These are phyloP conservation scores for Tetragnatha versicolor DNA, from an alignment of 1,140 invertebrate species.

Conservation along the genomic window DNA sequence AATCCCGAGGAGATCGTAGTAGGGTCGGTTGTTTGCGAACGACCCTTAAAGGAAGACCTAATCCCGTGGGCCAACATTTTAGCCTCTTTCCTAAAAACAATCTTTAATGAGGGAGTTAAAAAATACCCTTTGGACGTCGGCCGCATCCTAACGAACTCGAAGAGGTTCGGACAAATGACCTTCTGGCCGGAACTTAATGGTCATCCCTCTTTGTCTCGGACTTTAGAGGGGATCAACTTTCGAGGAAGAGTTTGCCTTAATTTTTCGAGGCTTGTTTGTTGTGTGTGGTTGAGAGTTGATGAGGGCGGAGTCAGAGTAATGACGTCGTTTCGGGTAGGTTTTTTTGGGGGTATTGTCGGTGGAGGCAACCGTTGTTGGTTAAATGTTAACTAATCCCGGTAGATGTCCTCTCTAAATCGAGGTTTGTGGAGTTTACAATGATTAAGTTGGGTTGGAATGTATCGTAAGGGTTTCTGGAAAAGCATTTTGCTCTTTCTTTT, in stretches of 20 bases:
- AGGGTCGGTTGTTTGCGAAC: constrained; percentile 7
- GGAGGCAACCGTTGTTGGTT: too few species aligned
- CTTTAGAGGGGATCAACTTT: constrained; percentile 22
- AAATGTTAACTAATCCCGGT: too few species aligned
- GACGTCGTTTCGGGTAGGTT: too few species aligned
- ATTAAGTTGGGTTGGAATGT: too few species aligned
- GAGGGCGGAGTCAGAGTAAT: too few species aligned
- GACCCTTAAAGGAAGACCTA: constrained; percentile 4
- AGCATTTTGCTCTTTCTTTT: too few species aligned
- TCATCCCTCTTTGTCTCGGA: not conserved
- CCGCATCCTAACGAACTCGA: constrained; percentile 30
- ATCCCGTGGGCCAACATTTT: constrained; percentile 27
- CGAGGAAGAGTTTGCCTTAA: constrained; percentile 20
- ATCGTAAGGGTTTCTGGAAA: too few species aligned
- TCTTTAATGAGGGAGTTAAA: constrained; percentile 39
- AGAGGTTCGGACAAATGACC: constrained; percentile 15
- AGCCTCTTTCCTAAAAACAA: constrained; percentile 29
- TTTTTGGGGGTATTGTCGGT: too few species aligned
- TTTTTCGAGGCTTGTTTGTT: constrained; percentile 1
- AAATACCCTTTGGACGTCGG: constrained; percentile 3
- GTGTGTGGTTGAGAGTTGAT: not conserved
- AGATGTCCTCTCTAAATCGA: too few species aligned
- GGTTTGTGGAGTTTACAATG: too few species aligned
- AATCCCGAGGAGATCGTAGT: not conserved
- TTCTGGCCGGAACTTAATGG: constrained; percentile 13